These are phyloP conservation scores for Coboldia fuscipes DNA, from an alignment of 1,140 invertebrate species.

Conservation along the genomic window DNA sequence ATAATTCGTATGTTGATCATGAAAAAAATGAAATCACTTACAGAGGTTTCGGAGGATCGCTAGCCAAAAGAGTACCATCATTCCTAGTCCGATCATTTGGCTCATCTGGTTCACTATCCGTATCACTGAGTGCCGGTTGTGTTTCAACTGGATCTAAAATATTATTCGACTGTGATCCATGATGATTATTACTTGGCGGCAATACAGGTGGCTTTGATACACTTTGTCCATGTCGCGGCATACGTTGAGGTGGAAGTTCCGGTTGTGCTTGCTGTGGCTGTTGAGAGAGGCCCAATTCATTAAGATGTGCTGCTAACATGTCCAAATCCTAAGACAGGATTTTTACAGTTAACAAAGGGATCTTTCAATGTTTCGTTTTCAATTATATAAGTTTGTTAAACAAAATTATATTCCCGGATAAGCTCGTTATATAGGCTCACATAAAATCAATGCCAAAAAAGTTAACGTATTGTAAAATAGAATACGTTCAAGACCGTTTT, in stretches of 20 bases:
- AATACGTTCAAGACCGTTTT: background rate
- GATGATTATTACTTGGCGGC: conserved; percentile 16
- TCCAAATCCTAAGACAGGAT: conserved; percentile 56
- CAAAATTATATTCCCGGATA: background rate
- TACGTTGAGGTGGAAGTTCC: conserved; percentile 26
- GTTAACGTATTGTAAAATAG: conserved; percentile 4
- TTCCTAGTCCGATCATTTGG: conserved; percentile 45
- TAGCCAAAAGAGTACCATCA: conserved; percentile 85
- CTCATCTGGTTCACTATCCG: conserved; percentile 41
- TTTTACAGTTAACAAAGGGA: background rate
- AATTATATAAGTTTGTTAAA: too few relatives aligned
- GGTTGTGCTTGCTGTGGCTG: conserved; percentile 27
- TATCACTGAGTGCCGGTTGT: too few relatives aligned
- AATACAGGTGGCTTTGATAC: conserved; percentile 11
- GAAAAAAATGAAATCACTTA: conserved; percentile 31
- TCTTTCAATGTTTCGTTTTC: too few relatives aligned
- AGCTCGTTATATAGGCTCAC: background rate
- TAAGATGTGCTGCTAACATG: conserved; percentile 77
- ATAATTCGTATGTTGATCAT: conserved; percentile 3
- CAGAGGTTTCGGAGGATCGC: conserved; percentile 90
- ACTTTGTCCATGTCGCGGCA: conserved; percentile 12
- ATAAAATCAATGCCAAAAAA: conserved; percentile 3
- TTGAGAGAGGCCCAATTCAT: conserved; percentile 57
- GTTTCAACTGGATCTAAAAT: conserved; percentile 33
- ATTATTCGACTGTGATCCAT: conserved; percentile 17